Conservation (phyloP, 2,888 invertebrate genomes). For the Mayetiola destructor region DNA sequence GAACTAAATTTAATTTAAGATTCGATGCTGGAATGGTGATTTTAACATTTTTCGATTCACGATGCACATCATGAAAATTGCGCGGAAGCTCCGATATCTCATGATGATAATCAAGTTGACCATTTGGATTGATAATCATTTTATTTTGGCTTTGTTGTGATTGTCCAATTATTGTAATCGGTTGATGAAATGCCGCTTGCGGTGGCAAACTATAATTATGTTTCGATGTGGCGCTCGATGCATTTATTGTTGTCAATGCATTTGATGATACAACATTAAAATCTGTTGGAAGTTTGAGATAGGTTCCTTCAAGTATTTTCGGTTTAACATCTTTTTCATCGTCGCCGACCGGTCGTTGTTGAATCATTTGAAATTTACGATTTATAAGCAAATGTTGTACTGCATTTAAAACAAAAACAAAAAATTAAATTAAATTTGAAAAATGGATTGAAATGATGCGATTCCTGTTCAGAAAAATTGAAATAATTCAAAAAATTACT, state of each 20-base stretch:
- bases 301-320: conserved; percentile 24
- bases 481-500: conserved; percentile 15
- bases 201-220: conserved; percentile 35
- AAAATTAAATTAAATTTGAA: conserved; percentile 2
- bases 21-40: conserved; percentile 30
- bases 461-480: neutral
- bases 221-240: conserved; percentile 27
- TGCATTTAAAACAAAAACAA: conserved; percentile 13
- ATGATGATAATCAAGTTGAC: too few species aligned
- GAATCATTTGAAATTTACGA: conserved; percentile 27
- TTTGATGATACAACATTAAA: conserved; percentile 22
- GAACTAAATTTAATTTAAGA: conserved; percentile 33
- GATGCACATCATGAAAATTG: neutral
- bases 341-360: conserved; percentile 23
- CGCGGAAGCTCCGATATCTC: neutral
- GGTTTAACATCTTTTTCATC: conserved; percentile 9
- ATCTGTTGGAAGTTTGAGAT: conserved; percentile 33
- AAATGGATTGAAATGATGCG: neutral
- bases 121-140: conserved; percentile 5
- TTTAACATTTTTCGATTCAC: conserved; percentile 28
- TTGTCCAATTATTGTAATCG: conserved; percentile 14
- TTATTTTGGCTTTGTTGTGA: conserved; percentile 12
- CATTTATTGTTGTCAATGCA: conserved; percentile 9
- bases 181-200: conserved; percentile 14
- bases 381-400: conserved; percentile 24